These are phyloP conservation scores for Crossocerus cetratus DNA, from an alignment of 2,888 invertebrate genomes.

Conservation along the genomic window DNA sequence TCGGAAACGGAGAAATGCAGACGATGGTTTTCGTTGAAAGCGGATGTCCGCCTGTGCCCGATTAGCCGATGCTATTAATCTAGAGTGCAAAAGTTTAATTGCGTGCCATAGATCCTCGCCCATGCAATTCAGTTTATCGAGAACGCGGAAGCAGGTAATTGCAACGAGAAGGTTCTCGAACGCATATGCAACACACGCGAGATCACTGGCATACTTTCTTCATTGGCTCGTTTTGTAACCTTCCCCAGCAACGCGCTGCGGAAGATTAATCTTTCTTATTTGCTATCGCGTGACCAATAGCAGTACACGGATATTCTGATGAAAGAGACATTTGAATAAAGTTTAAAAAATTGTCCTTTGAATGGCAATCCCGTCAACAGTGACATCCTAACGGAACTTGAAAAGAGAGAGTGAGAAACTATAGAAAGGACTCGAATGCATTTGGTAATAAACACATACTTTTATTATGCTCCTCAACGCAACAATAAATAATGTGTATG, in stretches of 20 bases:
- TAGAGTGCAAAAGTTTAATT: too few species aligned
- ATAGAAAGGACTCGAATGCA: conserved; percentile 3
- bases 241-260: conserved; percentile 35
- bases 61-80: too few species aligned
- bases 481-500: conserved; percentile 20
- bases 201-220: conserved; percentile 73
- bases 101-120: neutral
- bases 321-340: too few species aligned
- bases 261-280: conserved; percentile 34
- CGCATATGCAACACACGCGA: conserved; percentile 53
- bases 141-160: conserved; percentile 1
- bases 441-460: conserved; percentile 21
- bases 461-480: conserved; percentile 20
- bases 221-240: conserved; percentile 61
- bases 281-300: conserved; percentile 14
- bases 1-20: neutral
- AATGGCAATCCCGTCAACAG: neutral
- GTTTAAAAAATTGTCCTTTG: neutral
- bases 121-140: conserved; percentile 2
- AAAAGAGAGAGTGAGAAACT: neutral
- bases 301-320: neutral
- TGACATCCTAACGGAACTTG: neutral
- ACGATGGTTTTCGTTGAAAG: neutral
- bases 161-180: conserved; percentile 5
- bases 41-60: neutral